Evolutionary conservation across 2,888 invertebrate species (phyloP), one percentile per base, ranked within the genome.

Genomic region (Epirrita christyi): DNA sequence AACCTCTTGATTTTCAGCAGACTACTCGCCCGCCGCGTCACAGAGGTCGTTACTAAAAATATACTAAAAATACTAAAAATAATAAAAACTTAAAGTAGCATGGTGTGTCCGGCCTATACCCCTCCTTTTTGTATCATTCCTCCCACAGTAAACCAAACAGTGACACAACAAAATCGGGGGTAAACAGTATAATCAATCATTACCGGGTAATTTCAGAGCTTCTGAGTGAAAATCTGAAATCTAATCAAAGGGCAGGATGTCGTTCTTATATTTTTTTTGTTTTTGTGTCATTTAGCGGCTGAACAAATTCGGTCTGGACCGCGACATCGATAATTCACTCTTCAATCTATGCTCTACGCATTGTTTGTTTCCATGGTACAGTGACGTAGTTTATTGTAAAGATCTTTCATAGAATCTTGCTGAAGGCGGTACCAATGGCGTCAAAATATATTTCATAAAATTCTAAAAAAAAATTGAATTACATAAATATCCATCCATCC

Each of bases 251-350:
- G 73, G 67, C 85, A 85, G 85, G 86, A 87, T 82, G 83, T 83
- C 76, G 76, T 83, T 86, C 84, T 79, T 83, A 80, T 80, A 74
- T 72, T 78, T 80, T 83, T 21, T 21, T 76, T 83, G 79, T 49
- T 48, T 13, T 29, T 48, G 49, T 77, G 74, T 76, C 71, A 76
- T 80, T 77, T 73, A 77, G 71, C 78, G 75, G 77, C 85, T 86
- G 88, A 83, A 87, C 83, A 88, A 91, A 91, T 89, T 86, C 72
- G 66, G 77, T 8, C 74, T 76, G 70, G 78, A 83, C 85, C 88
- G 87, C 82, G 80, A 83, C 88, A 88, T 88, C 83, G 83, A 85
- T 89, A 88, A 89, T 91, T 87, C 85, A 83, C 83, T 88, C 81
- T 80, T 85, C 83, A 82, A 84, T 85, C 81, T 82, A 76, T 73